These are phyloP conservation scores for Corynorhinus townsendii DNA, from an alignment of 2,113 vertebrate genomes.

Conservation along the genomic window DNA sequence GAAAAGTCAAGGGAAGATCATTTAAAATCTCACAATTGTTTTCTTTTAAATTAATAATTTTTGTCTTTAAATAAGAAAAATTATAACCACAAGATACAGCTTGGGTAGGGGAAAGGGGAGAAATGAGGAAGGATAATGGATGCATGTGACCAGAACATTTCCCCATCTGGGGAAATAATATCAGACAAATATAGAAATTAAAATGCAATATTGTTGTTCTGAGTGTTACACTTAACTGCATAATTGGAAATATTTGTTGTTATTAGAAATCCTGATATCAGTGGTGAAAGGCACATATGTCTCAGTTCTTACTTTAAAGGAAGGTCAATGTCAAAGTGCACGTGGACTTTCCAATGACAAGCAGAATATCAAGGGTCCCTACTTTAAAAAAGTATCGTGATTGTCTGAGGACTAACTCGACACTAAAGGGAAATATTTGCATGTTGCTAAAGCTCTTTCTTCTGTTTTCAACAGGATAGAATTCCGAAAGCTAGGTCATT, in stretches of 20 bases:
- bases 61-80: neutral
- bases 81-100: neutral
- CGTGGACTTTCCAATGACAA: neutral
- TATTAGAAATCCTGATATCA: neutral
- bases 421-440: neutral
- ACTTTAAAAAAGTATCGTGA: neutral
- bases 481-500: slow-evolving; percentile 36
- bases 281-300: neutral
- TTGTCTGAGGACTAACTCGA: slow-evolving; percentile 34
- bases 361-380: neutral
- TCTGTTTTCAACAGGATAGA: neutral
- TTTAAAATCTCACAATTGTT: neutral
- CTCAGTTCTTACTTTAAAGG: neutral
- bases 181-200: neutral
- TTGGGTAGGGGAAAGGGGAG: neutral
- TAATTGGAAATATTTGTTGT: neutral
- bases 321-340: neutral
- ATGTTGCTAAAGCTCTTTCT: neutral
- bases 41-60: neutral
- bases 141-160: neutral
- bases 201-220: neutral
- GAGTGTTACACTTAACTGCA: neutral
- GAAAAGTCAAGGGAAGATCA: neutral
- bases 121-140: neutral
- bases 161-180: neutral